Percentiles rank a stretch among this genome's conserved stretches.
Conservation (phyloP, 2,888 invertebrate species). For the Cheilosia scutellata region DNA sequence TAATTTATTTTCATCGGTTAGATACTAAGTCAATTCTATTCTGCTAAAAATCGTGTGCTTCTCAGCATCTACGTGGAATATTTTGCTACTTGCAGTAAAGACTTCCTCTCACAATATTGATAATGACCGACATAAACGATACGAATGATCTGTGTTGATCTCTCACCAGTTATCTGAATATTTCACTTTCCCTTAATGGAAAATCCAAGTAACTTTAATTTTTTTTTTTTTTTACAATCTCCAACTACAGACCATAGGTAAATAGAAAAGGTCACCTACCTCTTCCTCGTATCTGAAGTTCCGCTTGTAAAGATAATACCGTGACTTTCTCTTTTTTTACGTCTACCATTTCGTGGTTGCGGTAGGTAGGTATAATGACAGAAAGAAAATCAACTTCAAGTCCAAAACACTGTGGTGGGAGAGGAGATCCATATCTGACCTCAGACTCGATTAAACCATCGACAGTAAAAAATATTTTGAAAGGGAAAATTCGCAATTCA, state of each 20-base stretch:
- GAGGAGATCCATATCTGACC: slow-evolving; percentile 27
- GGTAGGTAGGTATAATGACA: not conserved
- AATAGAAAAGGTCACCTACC: slow-evolving; percentile 43
- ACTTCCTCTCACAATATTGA: not conserved
- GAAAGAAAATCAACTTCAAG: slow-evolving; percentile 22
- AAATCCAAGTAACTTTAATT: slow-evolving; percentile 16
- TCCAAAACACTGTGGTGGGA: not conserved
- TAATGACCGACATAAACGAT: not conserved
- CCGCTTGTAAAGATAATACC: slow-evolving; percentile 29
- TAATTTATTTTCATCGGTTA: too few relatives aligned
- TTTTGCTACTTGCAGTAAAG: too few relatives aligned
- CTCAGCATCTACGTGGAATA: too few relatives aligned
- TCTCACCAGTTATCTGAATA: not conserved
- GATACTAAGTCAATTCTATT: too few relatives aligned
- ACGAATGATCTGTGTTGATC: not conserved
- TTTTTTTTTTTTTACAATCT: not conserved
- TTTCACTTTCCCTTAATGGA: slow-evolving; percentile 17
- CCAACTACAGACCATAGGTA: not conserved
- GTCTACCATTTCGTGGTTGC: slow-evolving; percentile 24
- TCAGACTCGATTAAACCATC: slow-evolving; percentile 24
- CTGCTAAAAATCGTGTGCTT: too few relatives aligned
- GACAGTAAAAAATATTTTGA: slow-evolving; percentile 26
- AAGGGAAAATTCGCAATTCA: slow-evolving; percentile 46
- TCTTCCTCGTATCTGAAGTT: slow-evolving; percentile 34
- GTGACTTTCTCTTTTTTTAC: slow-evolving; percentile 57